These are phyloP conservation scores for Harmothoe impar DNA, from an alignment of 2,888 invertebrate species.

Conservation along the genomic window DNA sequence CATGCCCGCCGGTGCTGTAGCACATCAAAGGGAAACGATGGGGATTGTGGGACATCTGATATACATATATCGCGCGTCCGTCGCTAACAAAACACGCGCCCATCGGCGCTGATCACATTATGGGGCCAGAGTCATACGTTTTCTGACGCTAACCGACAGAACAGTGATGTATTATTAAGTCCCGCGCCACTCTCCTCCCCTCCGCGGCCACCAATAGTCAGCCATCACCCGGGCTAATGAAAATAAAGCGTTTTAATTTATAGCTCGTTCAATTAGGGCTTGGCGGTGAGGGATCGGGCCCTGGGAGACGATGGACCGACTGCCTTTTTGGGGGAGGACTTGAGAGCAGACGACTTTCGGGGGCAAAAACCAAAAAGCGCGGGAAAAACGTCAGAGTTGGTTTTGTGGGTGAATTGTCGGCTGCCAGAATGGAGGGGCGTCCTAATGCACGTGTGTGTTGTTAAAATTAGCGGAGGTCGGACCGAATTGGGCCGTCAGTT, in stretches of 20 bases:
- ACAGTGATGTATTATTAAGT: constrained; percentile 26
- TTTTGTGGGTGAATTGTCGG: background rate
- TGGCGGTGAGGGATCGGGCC: constrained; percentile 20
- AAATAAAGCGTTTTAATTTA: constrained; percentile 60
- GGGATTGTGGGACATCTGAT: background rate
- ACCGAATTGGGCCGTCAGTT: no score
- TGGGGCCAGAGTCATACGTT: background rate
- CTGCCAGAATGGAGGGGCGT: constrained; percentile 13
- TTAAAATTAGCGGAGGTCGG: background rate
- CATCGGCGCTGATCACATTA: constrained; percentile 28
- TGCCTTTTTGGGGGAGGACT: background rate
- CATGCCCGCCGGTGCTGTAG: background rate
- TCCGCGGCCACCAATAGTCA: background rate
- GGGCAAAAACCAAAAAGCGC: background rate
- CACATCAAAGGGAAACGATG: background rate
- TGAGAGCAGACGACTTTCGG: background rate
- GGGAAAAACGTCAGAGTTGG: background rate
- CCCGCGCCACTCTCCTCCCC: background rate
- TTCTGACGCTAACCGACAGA: background rate
- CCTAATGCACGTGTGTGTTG: background rate
- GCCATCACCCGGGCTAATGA: constrained; percentile 31
- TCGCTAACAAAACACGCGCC: constrained; percentile 14
- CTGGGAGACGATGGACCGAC: background rate
- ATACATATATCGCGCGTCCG: constrained; percentile 8
- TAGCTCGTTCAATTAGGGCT: constrained; percentile 52